phyloP scores from a whole-genome alignment of 1,140 invertebrate genomes.

The Paracyclopina nana region DNA sequence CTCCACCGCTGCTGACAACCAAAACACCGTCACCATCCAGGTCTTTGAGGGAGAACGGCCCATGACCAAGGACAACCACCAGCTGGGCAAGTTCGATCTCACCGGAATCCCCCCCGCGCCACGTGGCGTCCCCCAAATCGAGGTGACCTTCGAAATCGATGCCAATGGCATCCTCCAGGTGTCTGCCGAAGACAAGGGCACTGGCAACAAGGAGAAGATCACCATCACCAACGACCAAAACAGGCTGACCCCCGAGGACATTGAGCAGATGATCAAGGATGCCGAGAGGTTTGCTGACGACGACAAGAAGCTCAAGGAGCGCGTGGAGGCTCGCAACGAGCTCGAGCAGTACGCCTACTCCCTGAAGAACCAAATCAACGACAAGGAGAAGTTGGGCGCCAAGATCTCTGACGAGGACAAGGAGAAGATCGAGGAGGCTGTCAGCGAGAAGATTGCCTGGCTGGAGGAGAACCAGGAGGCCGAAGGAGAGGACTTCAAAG shows the following conservation, averaged over 20 bases:
- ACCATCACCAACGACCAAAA: conserved; percentile 42
- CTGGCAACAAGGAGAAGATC: conserved; percentile 40
- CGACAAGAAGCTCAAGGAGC: conserved; percentile 91
- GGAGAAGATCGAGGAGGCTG: conserved; percentile 63
- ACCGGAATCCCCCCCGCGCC: conserved; percentile 95
- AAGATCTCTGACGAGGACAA: conserved; percentile 82
- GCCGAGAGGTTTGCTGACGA: conserved; percentile 93
- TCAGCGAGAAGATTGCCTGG: conserved; percentile 96
- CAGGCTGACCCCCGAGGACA: conserved; percentile 37
- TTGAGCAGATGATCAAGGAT: conserved; percentile 41
- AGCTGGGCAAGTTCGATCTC: conserved; percentile 91
- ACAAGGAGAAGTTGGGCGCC: conserved; percentile 92
- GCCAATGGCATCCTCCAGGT: conserved; percentile 31
- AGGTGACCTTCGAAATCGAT: conserved; percentile 30
- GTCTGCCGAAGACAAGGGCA: conserved; percentile 39
- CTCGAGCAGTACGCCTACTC: conserved; percentile 95
- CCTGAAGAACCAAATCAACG: conserved; percentile 86
- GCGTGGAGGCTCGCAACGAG: conserved; percentile 72
- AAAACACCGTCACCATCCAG: conserved; percentile 96
- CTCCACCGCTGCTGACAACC: conserved; percentile 95
- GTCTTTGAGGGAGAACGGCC: conserved; percentile 93
- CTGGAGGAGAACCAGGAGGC: conserved; percentile 86
- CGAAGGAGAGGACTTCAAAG: conserved; percentile 79
- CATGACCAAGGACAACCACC: conserved; percentile 98
- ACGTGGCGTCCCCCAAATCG: conserved; percentile 36